A percentile compares a stretch with the other conserved stretches of the same genome.
These are phyloP conservation scores for Spilosoma lubricipeda DNA, from an alignment of 2,888 invertebrate genomes.

Conservation along the genomic window DNA sequence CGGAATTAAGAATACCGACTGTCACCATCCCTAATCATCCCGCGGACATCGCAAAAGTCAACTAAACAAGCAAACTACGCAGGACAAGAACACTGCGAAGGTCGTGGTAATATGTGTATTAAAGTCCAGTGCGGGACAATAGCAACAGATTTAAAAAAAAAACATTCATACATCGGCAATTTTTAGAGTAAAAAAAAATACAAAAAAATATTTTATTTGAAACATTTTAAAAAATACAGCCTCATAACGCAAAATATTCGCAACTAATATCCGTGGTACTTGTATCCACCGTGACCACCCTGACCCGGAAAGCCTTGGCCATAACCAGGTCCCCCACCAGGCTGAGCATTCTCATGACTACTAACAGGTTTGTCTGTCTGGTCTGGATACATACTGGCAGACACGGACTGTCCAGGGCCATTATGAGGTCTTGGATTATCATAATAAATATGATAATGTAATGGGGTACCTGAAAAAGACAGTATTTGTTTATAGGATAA, in stretches of 20 bases:
- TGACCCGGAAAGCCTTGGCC: constrained; percentile 8
- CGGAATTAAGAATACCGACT: no score
- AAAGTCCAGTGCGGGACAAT: no score
- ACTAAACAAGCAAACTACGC: no score
- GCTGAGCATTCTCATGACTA: background rate
- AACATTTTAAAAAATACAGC: background rate
- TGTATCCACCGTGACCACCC: constrained; percentile 6
- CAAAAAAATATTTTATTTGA: background rate
- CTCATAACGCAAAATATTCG: background rate
- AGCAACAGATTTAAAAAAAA: no score
- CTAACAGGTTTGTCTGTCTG: no score
- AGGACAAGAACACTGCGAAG: no score
- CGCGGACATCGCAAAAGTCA: no score
- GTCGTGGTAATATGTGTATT: no score
- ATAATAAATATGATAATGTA: background rate
- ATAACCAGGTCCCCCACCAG: background rate
- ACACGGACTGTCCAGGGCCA: background rate
- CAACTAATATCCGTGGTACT: constrained; percentile 3
- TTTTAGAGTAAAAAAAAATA: background rate
- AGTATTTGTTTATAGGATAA: background rate
- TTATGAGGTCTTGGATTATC: background rate
- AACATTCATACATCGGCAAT: no score
- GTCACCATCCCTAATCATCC: no score
- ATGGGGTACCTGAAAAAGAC: background rate
- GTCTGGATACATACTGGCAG: no score